Base-by-base conservation (phyloP, 2,888 invertebrate species). In the Notodonta dromedarius region DNA sequence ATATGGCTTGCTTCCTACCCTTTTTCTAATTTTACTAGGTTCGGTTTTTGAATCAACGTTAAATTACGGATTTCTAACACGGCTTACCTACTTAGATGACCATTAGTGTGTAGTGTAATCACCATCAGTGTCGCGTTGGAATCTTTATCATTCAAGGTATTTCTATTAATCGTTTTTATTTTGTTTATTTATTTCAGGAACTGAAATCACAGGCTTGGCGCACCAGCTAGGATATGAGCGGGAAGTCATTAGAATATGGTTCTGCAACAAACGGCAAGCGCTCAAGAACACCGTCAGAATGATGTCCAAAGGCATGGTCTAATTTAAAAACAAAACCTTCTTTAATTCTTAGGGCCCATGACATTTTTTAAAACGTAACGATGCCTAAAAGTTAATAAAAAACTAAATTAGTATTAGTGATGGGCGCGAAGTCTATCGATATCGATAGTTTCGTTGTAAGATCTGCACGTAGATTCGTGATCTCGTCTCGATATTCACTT, bases 201-300 rank as follows among this genome's bases (percentile, higher is more conserved):
- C 98, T 66, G 99, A 99, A 94, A 99, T 99, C 86, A 99, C 99
- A 16, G 98, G 98, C 51, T 93, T 99, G 73, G 98, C 99, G 13
- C 98, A 98, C 85, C 98, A 98, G 87, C 93, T 99, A 62, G 99
- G 99, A 74, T 99, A 99, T 90, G 99, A 99, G 85, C 95, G 99
- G 60, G 99, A 99, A 94, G 99, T 99, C 59, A 99, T 99, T 82
- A 95, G 99, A 89, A 99, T 99, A 93, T 99, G 99, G 99, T 99
- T 99, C 93, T 99, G 99, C 94, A 99, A 99, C 94, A 99, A 99
- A 91, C 95, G 99, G 61, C 99, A 99, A 91, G 98, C 99, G 1
- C 94, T 99, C 73, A 99, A 99, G 90, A 99, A 99, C 87, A 98
- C 99, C n/a, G 98, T 98, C 71, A 95, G 98, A 80, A 97, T 98